Percentiles rank a stretch among this genome's conserved stretches.
Evolutionary conservation across 2,113 vertebrate species (phyloP).

Genomic region (Caranx melampygus): DNA sequence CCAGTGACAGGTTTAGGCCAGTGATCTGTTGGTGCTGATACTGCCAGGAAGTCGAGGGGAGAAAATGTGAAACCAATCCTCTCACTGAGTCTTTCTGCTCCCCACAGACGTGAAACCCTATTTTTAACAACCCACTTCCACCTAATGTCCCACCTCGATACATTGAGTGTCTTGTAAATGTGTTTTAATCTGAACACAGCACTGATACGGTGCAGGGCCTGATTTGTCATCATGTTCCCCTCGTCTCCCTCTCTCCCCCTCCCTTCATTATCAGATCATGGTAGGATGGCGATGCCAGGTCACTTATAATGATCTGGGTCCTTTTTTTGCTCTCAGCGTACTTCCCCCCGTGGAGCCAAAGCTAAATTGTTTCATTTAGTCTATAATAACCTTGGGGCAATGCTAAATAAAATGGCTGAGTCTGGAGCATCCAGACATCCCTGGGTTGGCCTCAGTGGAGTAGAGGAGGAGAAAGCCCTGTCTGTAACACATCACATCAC

Average conservation of each 20-base stretch:
- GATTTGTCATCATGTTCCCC: constrained; percentile 32
- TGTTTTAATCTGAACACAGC: constrained; percentile 34
- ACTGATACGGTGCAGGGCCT: constrained; percentile 6
- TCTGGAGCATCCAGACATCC: constrained; percentile 32
- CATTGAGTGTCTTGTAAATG: constrained; percentile 21
- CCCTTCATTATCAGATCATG: constrained; percentile 7
- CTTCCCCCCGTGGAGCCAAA: constrained; percentile 31
- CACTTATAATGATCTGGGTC: constrained; percentile 58
- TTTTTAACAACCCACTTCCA: constrained; percentile 63
- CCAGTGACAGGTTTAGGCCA: constrained; percentile 78
- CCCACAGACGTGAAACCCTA: constrained; percentile 42
- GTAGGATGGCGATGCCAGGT: constrained; percentile 21
- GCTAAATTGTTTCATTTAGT: constrained; percentile 65
- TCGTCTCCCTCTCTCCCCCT: neutral
- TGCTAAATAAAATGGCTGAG: constrained; percentile 42
- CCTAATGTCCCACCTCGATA: constrained; percentile 26
- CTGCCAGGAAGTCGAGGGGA: constrained; percentile 47
- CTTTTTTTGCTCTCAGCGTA: constrained; percentile 37
- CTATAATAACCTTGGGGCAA: constrained; percentile 57
- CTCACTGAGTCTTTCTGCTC: constrained; percentile 37
- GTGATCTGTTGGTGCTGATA: constrained; percentile 68
- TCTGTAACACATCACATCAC: constrained; percentile 23
- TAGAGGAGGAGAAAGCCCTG: neutral
- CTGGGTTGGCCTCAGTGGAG: constrained; percentile 16
- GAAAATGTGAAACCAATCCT: constrained; percentile 57